Evolutionary conservation across 2,113 vertebrate genomes (phyloP).

Genomic region (Spea bombifrons): DNA sequence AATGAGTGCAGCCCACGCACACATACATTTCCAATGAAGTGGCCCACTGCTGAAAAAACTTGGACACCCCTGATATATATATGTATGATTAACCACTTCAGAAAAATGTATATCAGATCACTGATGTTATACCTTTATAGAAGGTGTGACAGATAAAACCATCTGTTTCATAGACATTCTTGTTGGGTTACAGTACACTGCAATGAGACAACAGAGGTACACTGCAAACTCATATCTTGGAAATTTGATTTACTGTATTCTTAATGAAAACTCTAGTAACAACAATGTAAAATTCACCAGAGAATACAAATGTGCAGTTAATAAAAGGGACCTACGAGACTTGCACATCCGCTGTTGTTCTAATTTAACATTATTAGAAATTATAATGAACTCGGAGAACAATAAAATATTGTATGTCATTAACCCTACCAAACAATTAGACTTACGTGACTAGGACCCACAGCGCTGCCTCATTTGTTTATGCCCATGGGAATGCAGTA

Average conservation of each 20-base stretch:
- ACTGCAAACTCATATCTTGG: constrained; percentile 6
- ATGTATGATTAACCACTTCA: no score
- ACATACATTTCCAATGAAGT: no score
- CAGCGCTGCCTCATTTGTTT: constrained; percentile 27
- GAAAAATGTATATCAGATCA: no score
- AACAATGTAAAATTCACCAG: constrained; percentile 5
- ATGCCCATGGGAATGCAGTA: not conserved
- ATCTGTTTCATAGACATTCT: not conserved
- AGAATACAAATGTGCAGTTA: constrained; percentile 41
- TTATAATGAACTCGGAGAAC: constrained; percentile 42
- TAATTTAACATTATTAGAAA: constrained; percentile 44
- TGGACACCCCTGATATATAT: no score
- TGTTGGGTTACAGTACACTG: not conserved
- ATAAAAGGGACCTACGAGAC: constrained; percentile 37
- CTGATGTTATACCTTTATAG: no score
- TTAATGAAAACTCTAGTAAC: constrained; percentile 40
- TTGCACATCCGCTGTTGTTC: constrained; percentile 42
- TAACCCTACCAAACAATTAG: constrained; percentile 15
- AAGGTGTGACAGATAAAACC: no score
- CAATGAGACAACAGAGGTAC: constrained; percentile 11
- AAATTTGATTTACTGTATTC: constrained; percentile 24
- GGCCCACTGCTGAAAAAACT: no score
- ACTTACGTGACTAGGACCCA: constrained; percentile 34
- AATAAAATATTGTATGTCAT: constrained; percentile 37
- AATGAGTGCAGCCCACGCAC: no score